Conservation (phyloP, 2,113 vertebrate genomes). For the Phaethornis superciliosus region DNA sequence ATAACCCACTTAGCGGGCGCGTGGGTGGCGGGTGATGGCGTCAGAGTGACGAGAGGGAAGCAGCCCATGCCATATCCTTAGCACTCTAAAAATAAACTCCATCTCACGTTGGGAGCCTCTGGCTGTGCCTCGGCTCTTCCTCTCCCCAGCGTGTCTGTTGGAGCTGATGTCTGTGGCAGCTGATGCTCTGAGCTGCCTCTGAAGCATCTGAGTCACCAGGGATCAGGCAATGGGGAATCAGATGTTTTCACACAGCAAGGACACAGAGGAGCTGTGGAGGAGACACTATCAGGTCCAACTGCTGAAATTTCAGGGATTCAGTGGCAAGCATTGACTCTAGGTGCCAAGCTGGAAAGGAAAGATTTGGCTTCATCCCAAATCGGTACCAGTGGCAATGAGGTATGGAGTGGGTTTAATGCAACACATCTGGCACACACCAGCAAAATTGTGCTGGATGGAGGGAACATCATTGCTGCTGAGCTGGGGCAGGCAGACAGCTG, state of each 20-base stretch:
- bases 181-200: background rate
- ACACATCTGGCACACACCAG: accelerated
- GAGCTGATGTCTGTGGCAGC: background rate
- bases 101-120: background rate
- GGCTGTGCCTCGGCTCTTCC: background rate
- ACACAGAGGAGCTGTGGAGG: background rate
- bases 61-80: background rate
- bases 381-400: accelerated
- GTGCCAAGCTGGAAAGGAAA: background rate
- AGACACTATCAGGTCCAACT: accelerated
- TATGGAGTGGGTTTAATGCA: background rate
- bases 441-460: background rate
- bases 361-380: background rate
- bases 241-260: accelerated
- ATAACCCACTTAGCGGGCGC: background rate
- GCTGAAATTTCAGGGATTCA: background rate
- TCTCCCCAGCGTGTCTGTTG: background rate
- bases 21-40: background rate
- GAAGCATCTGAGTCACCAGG: background rate
- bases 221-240: accelerated
- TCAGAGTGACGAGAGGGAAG: slow-evolving; percentile 39
- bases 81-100: slow-evolving; percentile 1
- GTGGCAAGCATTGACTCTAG: background rate
- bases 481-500: background rate
- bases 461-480: background rate